phyloP scores from a whole-genome alignment of 2,113 vertebrate genomes.

The Chaetodon trifascialis region DNA sequence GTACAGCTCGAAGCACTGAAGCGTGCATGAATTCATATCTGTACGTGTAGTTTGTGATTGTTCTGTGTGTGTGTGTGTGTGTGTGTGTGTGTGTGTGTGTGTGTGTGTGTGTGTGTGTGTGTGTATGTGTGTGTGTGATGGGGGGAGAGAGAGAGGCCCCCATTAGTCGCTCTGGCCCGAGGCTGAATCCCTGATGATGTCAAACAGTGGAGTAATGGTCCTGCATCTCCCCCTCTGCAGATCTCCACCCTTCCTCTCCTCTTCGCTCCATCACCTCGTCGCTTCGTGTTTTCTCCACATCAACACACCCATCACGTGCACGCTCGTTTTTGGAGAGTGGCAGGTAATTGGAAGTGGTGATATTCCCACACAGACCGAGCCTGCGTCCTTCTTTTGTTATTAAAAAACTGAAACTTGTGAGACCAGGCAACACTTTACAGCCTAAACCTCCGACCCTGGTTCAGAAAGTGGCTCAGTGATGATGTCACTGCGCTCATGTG shows the following conservation, averaged over 20 bases:
- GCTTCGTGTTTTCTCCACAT: constrained; percentile 38
- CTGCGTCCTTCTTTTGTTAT: neutral
- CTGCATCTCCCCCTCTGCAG: constrained; percentile 34
- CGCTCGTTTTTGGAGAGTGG: constrained; percentile 2
- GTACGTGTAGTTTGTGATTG: too few species aligned
- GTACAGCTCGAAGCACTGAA: constrained; percentile 63
- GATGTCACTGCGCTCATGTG: neutral
- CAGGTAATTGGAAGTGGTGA: constrained; percentile 18
- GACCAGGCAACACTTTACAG: too few species aligned
- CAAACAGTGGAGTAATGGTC: constrained; percentile 68
- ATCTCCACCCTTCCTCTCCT: constrained; percentile 38
- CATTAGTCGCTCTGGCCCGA: constrained; percentile 67
- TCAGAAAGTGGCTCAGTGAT: neutral
- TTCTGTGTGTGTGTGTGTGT: constrained; percentile 42
- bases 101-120: constrained; percentile 28
- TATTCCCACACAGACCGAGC: neutral
- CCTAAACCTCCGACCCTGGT: neutral
- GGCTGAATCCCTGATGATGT: constrained; percentile 75
- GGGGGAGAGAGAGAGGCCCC: constrained; percentile 58
- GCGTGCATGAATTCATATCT: constrained; percentile 61
- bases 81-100: constrained; percentile 36
- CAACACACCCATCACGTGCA: constrained; percentile 35
- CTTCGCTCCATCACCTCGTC: constrained; percentile 49
- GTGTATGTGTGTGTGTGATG: constrained; percentile 21
- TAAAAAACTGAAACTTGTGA: neutral